Conservation (phyloP, 1,140 invertebrate species). For the Drosophila sucinea region DNA sequence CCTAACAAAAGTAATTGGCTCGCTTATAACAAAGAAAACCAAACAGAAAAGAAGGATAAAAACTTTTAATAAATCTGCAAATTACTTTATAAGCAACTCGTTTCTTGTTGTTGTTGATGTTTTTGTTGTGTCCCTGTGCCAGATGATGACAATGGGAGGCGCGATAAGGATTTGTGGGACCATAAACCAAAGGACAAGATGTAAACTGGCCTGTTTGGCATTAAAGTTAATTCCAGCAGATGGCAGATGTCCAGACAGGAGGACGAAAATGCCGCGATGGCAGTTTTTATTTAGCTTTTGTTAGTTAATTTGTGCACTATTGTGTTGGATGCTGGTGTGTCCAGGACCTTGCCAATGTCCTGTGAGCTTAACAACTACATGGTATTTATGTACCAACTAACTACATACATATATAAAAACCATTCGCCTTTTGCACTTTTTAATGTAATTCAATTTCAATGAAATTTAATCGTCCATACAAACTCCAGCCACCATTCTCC, state of each 20-base stretch:
- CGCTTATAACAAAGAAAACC: slow-evolving; percentile 33
- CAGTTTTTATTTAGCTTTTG: slow-evolving; percentile 79
- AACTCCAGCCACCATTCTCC: background rate
- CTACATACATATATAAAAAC: slow-evolving; percentile 22
- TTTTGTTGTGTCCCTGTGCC: background rate
- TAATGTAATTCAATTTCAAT: slow-evolving; percentile 82
- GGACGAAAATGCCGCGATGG: slow-evolving; percentile 63
- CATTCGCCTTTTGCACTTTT: slow-evolving; percentile 76
- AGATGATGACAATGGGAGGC: slow-evolving; percentile 40
- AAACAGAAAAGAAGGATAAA: slow-evolving; percentile 50
- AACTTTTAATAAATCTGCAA: slow-evolving; percentile 78
- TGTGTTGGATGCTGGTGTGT: slow-evolving; percentile 43
- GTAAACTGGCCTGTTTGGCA: slow-evolving; percentile 49
- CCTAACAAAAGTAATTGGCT: slow-evolving; percentile 49
- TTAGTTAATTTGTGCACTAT: slow-evolving; percentile 80
- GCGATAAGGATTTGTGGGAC: slow-evolving; percentile 50
- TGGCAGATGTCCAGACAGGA: slow-evolving; percentile 47
- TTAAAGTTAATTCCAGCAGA: slow-evolving; percentile 49
- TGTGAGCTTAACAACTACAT: slow-evolving; percentile 26
- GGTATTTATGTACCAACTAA: slow-evolving; percentile 1
- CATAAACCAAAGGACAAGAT: slow-evolving; percentile 52
- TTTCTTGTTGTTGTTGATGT: slow-evolving; percentile 25
- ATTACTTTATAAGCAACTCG: slow-evolving; percentile 77
- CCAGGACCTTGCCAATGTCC: slow-evolving; percentile 20
- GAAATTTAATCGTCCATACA: slow-evolving; percentile 80